phyloP scores from a whole-genome alignment of 2,888 invertebrate genomes.

The Matsumyia berberina region DNA sequence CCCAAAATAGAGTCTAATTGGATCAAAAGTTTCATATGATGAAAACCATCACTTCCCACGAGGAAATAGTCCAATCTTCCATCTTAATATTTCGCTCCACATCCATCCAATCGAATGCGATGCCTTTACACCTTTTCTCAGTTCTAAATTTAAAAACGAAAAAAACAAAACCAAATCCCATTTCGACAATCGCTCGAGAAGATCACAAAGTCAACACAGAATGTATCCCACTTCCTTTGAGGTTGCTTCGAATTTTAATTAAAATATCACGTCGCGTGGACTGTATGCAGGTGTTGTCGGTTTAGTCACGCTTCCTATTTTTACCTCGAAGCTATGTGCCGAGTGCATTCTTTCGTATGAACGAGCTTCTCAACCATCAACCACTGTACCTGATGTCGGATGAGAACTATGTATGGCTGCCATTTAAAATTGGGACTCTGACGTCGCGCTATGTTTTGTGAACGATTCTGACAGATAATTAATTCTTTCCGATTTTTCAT shows the following conservation, averaged over 20 bases:
- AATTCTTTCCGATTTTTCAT: background rate
- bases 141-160: background rate
- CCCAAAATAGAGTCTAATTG: too few relatives aligned
- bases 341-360: constrained; percentile 38
- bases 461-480: constrained; percentile 41
- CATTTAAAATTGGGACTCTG: constrained; percentile 44
- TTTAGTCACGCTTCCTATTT: constrained; percentile 64
- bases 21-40: too few relatives aligned
- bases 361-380: background rate
- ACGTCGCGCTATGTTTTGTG: constrained; percentile 1
- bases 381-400: constrained; percentile 18
- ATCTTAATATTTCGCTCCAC: background rate
- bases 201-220: background rate
- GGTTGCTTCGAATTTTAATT: constrained; percentile 33
- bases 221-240: constrained; percentile 17
- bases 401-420: background rate
- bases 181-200: background rate
- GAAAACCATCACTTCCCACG: too few relatives aligned
- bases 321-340: constrained; percentile 42
- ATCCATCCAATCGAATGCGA: background rate
- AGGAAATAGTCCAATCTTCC: background rate
- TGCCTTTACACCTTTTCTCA: background rate
- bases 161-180: background rate
- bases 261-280: constrained; percentile 23
- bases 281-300: constrained; percentile 32